These are phyloP conservation scores for Anthonomus grandis DNA, from an alignment of 1,140 invertebrate genomes.

Conservation along the genomic window DNA sequence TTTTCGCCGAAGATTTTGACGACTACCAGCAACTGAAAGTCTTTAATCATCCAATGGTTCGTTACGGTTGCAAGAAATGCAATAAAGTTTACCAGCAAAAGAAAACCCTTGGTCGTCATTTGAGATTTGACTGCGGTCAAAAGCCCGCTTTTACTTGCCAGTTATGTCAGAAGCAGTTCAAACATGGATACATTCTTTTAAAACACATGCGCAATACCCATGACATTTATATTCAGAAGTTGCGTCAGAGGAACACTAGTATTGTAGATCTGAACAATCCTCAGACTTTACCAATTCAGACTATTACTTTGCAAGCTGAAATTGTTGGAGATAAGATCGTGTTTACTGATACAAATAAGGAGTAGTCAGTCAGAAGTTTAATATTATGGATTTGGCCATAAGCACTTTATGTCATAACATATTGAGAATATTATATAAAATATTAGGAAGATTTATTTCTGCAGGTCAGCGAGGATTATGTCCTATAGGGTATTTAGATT, in stretches of 20 bases:
- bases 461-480: too few relatives aligned
- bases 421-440: too few relatives aligned
- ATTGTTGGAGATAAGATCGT: too few relatives aligned
- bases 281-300: too few relatives aligned
- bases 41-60: slow-evolving; percentile 32
- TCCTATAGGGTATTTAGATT: too few relatives aligned
- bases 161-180: slow-evolving; percentile 52
- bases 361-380: too few relatives aligned
- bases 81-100: slow-evolving; percentile 58
- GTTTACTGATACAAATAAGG: too few relatives aligned
- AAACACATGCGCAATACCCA: slow-evolving; percentile 45
- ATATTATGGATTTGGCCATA: too few relatives aligned
- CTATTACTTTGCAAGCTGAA: too few relatives aligned
- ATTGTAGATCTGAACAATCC: too few relatives aligned
- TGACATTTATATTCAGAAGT: slow-evolving; percentile 16
- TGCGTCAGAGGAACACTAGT: slow-evolving; percentile 20
- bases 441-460: too few relatives aligned
- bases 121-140: slow-evolving; percentile 60
- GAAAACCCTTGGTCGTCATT: slow-evolving; percentile 51
- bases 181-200: slow-evolving; percentile 52
- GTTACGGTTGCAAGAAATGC: slow-evolving; percentile 58
- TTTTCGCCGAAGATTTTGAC: slow-evolving; percentile 34
- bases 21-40: slow-evolving; percentile 38
- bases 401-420: too few relatives aligned
- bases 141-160: slow-evolving; percentile 62